Base-by-base conservation (phyloP, 2,797 vertebrate species). In the Phylloscopus collybita region DNA sequence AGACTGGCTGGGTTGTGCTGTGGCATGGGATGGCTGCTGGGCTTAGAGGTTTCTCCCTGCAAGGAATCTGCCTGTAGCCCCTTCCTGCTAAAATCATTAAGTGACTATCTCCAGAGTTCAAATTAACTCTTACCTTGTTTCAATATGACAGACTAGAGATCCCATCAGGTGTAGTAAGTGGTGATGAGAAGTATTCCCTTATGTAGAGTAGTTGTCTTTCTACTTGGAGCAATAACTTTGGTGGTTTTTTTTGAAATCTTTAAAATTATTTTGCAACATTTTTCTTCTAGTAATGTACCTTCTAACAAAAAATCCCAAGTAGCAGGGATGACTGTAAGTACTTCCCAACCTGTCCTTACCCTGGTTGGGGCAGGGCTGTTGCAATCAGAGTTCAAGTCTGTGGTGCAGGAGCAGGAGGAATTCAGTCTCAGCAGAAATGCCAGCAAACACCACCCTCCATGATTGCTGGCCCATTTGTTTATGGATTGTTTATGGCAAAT, bases 341-440 rank as follows among this genome's bases (percentile, higher is more conserved):
- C 53, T 64, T 92, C 36, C 60, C 23, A 47, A 7, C 2, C 0
- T 82, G 56, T 66, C 53, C 50, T 71, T 60, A 29, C 15, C 69
- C 69, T 38, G 71, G 21, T 7, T 5, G 1, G 66, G 75, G 69
- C 81, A 67, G 64, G 47, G 62, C 26, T 87, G 54, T 80, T 80
- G 85, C 70, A 88, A 42, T 88, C 56, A 7, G 45, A 8, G 1
- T 86, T 78, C 32, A 13, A 30, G 51, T n/a, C 84, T 44, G 69
- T 16, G 70, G 62, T 70, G 62, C 69, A 67, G 60, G 42, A 91
- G 21, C 60, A 19, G 0, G 0, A 95, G 71, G 88, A 95, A 75
- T 88, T 92, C 74, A 49, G 53, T 19, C 73, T 86, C 83, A 87
- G 90, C 93, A 95, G n/a, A 81, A 94, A 32, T 6, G 6, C 34